Percentiles rank a stretch among this genome's conserved stretches.
These are phyloP conservation scores for Sitta europaea DNA, from an alignment of 2,113 vertebrate species.

Conservation along the genomic window DNA sequence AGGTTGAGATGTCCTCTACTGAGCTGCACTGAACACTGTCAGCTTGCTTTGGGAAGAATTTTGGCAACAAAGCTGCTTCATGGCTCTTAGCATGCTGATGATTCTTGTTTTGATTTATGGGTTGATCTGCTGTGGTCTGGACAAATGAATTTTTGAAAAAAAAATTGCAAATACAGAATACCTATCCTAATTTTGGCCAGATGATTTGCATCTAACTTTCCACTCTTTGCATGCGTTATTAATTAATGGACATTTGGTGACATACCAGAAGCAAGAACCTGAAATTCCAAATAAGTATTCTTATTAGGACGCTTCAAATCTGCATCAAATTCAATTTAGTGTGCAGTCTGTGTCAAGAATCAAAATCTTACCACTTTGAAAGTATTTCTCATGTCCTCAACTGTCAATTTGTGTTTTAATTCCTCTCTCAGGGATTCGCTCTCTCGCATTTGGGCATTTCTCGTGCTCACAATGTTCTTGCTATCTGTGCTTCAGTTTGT, in stretches of 20 bases:
- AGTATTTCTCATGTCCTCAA: conserved; percentile 14
- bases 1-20: neutral
- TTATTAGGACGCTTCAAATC: neutral
- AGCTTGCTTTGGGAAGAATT: neutral
- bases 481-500: neutral
- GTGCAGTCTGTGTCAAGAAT: neutral
- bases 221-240: neutral
- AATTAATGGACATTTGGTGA: neutral
- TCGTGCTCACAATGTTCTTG: neutral
- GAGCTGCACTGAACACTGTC: neutral
- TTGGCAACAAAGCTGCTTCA: neutral
- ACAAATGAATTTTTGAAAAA: neutral
- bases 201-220: neutral
- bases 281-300: neutral
- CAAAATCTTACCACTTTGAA: neutral
- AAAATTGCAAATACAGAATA: neutral
- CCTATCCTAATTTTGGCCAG: neutral
- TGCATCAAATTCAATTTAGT: neutral
- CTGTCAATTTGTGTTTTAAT: conserved; percentile 38
- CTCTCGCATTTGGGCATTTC: conserved; percentile 27
- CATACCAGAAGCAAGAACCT: neutral
- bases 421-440: conserved; percentile 41
- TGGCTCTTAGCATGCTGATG: neutral
- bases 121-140: neutral
- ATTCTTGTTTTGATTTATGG: neutral